Percentiles rank a stretch among this genome's conserved stretches.
These are phyloP conservation scores for Nephila pilipes DNA, from an alignment of 1,140 invertebrate genomes.

Conservation along the genomic window DNA sequence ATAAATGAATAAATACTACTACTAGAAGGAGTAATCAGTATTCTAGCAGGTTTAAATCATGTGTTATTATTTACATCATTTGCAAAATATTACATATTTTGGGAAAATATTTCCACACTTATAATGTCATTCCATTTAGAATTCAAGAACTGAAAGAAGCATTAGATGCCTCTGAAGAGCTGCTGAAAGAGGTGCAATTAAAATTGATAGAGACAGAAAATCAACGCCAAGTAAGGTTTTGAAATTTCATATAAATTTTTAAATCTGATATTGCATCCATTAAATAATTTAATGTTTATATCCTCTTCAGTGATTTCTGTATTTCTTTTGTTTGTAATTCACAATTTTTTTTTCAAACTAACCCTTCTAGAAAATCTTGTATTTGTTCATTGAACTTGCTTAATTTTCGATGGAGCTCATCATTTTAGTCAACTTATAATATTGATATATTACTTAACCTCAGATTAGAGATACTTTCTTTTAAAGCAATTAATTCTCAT, in stretches of 20 bases:
- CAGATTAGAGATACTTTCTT: no score
- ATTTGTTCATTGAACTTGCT: no score
- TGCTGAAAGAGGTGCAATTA: slow-evolving; percentile 38
- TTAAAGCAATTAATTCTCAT: no score
- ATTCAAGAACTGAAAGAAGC: slow-evolving; percentile 57
- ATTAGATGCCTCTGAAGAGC: slow-evolving; percentile 31
- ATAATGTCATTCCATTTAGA: slow-evolving; percentile 6
- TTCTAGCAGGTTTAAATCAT: no score
- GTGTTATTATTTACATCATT: neutral
- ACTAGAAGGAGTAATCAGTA: no score
- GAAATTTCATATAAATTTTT: neutral
- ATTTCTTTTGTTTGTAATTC: neutral
- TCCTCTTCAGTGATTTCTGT: neutral
- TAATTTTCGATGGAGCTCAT: no score
- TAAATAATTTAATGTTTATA: no score
- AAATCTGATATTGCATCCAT: no score
- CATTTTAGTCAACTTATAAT: no score
- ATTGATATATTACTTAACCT: no score
- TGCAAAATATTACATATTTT: neutral
- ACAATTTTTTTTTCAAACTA: neutral
- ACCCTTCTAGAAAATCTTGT: no score
- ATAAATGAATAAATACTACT: no score
- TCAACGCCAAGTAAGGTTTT: slow-evolving; percentile 49
- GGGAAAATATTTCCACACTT: neutral
- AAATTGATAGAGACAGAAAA: slow-evolving; percentile 51